Percentiles rank a stretch among this genome's conserved stretches.
These are phyloP conservation scores for Lamellibrachia luymesi DNA, from an alignment of 1,140 invertebrate species.

Conservation along the genomic window DNA sequence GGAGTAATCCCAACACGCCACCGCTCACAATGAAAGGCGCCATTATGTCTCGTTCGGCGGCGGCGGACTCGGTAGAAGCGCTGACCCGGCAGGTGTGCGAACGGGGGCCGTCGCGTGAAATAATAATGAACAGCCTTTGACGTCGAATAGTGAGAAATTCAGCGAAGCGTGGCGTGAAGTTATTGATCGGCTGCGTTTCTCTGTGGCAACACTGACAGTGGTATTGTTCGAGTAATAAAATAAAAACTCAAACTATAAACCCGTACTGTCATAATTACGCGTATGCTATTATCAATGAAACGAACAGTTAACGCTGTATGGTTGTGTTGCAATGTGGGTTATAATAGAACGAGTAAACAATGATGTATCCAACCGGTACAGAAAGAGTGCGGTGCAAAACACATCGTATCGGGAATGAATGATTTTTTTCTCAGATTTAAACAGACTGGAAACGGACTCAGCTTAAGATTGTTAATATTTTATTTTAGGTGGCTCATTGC, in stretches of 20 bases:
- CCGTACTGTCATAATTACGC: background rate
- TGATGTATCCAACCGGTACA: no score
- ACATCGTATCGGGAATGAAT: no score
- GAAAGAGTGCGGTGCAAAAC: no score
- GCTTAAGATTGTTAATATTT: no score
- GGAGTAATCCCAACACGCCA: background rate
- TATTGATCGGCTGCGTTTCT: background rate
- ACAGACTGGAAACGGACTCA: no score
- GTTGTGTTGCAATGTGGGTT: no score
- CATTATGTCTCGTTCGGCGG: background rate
- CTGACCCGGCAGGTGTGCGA: background rate
- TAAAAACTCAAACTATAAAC: background rate
- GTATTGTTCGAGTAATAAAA: background rate
- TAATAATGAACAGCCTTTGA: background rate
- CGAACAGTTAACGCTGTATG: no score
- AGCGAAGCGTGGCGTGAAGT: background rate
- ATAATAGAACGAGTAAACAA: no score
- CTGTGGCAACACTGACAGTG: background rate
- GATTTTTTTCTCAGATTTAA: no score
- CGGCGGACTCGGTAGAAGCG: no score
- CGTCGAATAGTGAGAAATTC: background rate
- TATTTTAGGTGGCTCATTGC: no score
- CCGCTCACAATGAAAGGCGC: background rate
- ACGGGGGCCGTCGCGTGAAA: background rate
- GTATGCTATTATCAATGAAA: background rate